Evolutionary conservation across 2,888 invertebrate species (phyloP), one percentile per base, ranked within the genome.

Genomic region (Gastrophysa polygoni): DNA sequence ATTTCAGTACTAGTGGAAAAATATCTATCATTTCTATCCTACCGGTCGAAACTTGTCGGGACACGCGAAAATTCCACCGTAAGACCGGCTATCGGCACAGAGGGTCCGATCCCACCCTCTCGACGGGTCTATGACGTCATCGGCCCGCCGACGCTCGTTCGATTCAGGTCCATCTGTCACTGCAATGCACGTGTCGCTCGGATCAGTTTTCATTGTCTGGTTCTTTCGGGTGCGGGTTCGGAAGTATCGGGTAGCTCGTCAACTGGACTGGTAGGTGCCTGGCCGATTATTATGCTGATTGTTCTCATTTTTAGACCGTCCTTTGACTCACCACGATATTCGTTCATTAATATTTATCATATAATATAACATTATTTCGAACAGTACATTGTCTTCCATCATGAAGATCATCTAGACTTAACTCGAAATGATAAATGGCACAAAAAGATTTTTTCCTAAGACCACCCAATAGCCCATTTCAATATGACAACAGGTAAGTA

Each of bases 101-200:
- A 54, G 63, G 63, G 63, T 63, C 55, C 61, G 61, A 66, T 63
- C 55, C 61, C 61, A 66, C 63, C 63, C 66, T 59, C 59, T 56
- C 52, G 29, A 32, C 17, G 34, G 14, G 21, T n/a, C n/a, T n/a
- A 54, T 66, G 66, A 66, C 66, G 66, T 66, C 66, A 66, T 55
- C 47, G 32, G 38, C 14, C 38, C 61, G 56, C 58, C 54, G 47
- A 38, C 7, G 32, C 32, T 32, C 32, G 32, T 11, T 28, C 11
- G n/a, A n/a, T 24, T 38, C 38, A 21, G 58, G 54, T 55, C 63
- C 66, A 66, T 66, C 66, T 66, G 66, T 57, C 57, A 38, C 59
- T 29, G 49, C 60, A 55, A 58, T 63, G 66, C 63, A 63, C 63
- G 66, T 63, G 63, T 63, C 54, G 43, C 32, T 44, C 57, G 38